These are phyloP conservation scores for Anabas testudineus DNA, from an alignment of 2,797 vertebrate genomes.

Conservation along the genomic window DNA sequence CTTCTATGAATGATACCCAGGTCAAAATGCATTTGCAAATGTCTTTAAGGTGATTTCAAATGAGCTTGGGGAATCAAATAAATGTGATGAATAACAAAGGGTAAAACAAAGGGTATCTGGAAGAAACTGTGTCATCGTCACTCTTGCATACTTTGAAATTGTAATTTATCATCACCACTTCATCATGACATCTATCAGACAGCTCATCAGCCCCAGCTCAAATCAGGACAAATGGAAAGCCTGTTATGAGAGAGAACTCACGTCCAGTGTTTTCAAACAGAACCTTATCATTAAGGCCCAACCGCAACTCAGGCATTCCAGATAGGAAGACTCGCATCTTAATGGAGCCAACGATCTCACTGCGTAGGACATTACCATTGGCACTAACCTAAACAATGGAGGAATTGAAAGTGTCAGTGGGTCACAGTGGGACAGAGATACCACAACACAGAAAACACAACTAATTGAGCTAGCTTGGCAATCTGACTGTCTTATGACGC, in stretches of 20 bases:
- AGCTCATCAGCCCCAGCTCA: not conserved
- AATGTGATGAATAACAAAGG: not conserved
- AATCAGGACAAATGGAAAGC: not conserved
- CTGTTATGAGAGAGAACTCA: slow-evolving; percentile 83
- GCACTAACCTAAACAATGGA: slow-evolving; percentile 90
- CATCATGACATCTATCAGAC: not conserved
- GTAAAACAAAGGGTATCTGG: not conserved
- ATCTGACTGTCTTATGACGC: slow-evolving; percentile 37
- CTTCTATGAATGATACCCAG: not conserved
- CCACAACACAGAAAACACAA: not conserved
- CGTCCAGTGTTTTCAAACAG: slow-evolving; percentile 99
- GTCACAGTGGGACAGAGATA: slow-evolving; percentile 9
- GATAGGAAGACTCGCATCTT: slow-evolving; percentile 99
- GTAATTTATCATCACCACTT: not conserved
- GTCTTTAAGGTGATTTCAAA: not conserved
- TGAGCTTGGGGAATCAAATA: not conserved
- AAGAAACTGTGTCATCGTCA: not conserved
- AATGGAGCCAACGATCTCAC: slow-evolving; percentile 98
- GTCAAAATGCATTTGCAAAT: not conserved
- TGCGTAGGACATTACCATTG: slow-evolving; percentile 95
- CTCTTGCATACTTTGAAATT: not conserved
- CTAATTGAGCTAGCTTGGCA: slow-evolving; percentile 5
- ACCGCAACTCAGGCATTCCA: slow-evolving; percentile 96
- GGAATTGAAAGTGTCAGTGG: not conserved
- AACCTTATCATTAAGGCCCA: slow-evolving; percentile 98